Percentiles rank a stretch among this genome's conserved stretches.
Evolutionary conservation across 1,140 invertebrate species (phyloP).

Genomic region (Micrasema longulum): DNA sequence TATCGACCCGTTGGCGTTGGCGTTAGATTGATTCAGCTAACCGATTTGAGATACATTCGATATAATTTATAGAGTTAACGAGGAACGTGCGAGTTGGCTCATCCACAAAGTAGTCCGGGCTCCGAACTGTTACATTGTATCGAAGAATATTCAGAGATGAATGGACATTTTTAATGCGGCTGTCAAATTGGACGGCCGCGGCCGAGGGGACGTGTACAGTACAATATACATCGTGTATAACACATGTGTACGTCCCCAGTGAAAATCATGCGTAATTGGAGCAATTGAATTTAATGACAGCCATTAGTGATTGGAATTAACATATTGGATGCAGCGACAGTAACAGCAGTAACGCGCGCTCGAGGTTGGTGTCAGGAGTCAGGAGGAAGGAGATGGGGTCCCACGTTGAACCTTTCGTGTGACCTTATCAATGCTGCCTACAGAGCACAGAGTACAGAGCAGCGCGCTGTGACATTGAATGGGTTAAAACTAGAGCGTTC

Average conservation of each 20-base stretch:
- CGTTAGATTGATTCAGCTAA: background rate
- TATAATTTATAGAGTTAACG: too few species aligned
- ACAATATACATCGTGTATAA: background rate
- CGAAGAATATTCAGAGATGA: too few species aligned
- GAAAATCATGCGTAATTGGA: constrained; percentile 22
- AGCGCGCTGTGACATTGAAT: background rate
- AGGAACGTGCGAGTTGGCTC: too few species aligned
- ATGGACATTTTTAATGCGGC: constrained; percentile 5
- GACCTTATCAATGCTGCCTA: too few species aligned
- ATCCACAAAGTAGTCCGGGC: too few species aligned
- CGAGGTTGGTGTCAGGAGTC: background rate
- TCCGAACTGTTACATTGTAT: too few species aligned
- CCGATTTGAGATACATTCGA: too few species aligned
- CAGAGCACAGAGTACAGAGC: too few species aligned
- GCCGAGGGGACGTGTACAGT: constrained; percentile 14
- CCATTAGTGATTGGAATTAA: constrained; percentile 36
- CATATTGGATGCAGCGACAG: constrained; percentile 6
- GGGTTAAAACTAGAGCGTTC: background rate
- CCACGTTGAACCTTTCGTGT: background rate
- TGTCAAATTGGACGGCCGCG: constrained; percentile 3
- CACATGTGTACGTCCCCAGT: constrained; percentile 16
- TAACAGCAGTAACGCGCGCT: background rate
- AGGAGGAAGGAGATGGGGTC: constrained; percentile 2
- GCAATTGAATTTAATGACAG: constrained; percentile 41
- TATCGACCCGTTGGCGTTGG: constrained; percentile 17